These are phyloP conservation scores for Muscicapa adusta DNA, from an alignment of 2,113 vertebrate species.

Conservation along the genomic window DNA sequence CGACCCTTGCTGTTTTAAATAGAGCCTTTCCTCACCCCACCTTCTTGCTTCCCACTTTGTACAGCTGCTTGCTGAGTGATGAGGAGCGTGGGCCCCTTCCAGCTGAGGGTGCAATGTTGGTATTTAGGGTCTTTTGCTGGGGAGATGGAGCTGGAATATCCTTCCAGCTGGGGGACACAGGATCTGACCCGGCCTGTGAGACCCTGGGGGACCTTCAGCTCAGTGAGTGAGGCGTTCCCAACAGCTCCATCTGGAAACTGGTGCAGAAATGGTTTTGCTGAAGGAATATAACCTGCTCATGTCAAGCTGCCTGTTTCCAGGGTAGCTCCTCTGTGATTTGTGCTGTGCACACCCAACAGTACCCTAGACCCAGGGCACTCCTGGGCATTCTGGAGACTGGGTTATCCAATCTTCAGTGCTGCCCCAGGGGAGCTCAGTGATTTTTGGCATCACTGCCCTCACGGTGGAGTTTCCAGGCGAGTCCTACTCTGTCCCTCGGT, in stretches of 20 bases:
- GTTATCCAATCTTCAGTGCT: too few species aligned
- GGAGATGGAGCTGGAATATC: neutral
- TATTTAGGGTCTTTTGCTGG: neutral
- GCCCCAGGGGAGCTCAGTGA: neutral
- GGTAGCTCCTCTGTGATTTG: too few species aligned
- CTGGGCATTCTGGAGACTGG: neutral
- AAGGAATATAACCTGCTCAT: fast-evolving
- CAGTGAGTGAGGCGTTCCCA: fast-evolving
- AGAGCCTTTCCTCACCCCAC: neutral
- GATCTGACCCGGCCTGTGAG: neutral
- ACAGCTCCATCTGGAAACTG: neutral
- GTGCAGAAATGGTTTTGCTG: neutral
- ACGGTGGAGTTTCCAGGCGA: neutral
- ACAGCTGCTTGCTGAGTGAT: neutral
- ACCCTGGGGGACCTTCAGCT: neutral
- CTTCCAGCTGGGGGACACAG: neutral
- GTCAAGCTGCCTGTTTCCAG: neutral
- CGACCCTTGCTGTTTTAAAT: neutral
- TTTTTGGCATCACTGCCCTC: neutral
- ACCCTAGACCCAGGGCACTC: neutral
- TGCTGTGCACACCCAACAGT: fast-evolving
- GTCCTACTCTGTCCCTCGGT: fast-evolving
- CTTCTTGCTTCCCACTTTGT: neutral
- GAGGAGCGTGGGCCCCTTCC: neutral
- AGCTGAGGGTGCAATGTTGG: fast-evolving